Conservation (phyloP, 2,888 invertebrate genomes). For the Melanotus villosus region DNA sequence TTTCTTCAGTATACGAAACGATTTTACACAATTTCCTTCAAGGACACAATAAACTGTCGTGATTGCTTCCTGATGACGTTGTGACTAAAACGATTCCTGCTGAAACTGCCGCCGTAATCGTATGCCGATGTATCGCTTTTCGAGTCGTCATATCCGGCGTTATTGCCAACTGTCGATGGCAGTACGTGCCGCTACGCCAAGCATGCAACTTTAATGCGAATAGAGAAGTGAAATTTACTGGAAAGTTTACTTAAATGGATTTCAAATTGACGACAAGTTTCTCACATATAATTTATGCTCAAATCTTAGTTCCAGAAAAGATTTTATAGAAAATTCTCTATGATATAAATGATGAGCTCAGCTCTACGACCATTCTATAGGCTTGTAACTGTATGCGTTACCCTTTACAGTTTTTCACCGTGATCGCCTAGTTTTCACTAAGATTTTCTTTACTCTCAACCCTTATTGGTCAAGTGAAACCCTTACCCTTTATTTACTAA, state of each 20-base stretch:
- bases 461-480: too few relatives aligned
- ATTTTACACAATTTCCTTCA: constrained; percentile 45
- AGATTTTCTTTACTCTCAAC: too few relatives aligned
- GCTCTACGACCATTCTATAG: too few relatives aligned
- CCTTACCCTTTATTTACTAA: too few relatives aligned
- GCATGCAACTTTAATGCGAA: constrained; percentile 34
- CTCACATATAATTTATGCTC: background rate
- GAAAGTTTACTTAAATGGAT: constrained; percentile 34
- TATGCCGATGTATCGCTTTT: constrained; percentile 42
- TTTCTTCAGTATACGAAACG: constrained; percentile 34
- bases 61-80: constrained; percentile 47
- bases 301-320: background rate
- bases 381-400: too few relatives aligned
- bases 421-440: too few relatives aligned
- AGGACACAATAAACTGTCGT: constrained; percentile 43
- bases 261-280: constrained; percentile 25
- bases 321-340: too few relatives aligned
- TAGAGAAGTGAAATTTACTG: constrained; percentile 35
- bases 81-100: constrained; percentile 34
- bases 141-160: constrained; percentile 43
- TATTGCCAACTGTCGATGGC: constrained; percentile 44
- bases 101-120: constrained; percentile 37
- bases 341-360: too few relatives aligned
- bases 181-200: constrained; percentile 34
- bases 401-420: too few relatives aligned